These are phyloP conservation scores for Myotis vivesi DNA, from an alignment of 2,797 vertebrate genomes.

Conservation along the genomic window DNA sequence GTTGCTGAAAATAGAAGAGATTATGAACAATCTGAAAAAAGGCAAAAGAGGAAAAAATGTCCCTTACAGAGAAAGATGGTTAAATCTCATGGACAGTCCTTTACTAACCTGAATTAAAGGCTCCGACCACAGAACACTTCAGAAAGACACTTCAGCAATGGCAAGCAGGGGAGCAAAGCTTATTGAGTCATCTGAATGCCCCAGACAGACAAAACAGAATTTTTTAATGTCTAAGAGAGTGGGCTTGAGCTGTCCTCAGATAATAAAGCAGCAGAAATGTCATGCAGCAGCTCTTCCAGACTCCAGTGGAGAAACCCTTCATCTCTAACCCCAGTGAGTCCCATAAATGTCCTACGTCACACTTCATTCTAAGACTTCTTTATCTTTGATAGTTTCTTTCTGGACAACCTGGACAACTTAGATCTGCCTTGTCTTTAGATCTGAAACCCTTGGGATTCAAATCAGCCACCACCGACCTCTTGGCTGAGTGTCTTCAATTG, in stretches of 20 bases:
- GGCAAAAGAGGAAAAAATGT: neutral
- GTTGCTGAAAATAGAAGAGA: neutral
- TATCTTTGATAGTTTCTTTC: neutral
- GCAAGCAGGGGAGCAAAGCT: neutral
- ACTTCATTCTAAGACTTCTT: neutral
- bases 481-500: neutral
- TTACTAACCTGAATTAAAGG: neutral
- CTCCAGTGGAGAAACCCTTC: neutral
- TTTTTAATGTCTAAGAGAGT: neutral
- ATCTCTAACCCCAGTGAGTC: neutral
- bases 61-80: neutral
- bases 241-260: neutral
- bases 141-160: neutral
- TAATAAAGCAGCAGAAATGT: neutral
- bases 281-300: neutral
- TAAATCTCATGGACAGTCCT: neutral
- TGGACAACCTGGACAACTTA: neutral
- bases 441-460: neutral
- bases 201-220: neutral
- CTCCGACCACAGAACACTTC: neutral
- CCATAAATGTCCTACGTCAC: neutral
- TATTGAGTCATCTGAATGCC: neutral
- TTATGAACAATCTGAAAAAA: neutral
- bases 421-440: neutral
- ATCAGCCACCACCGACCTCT: neutral